Evolutionary conservation across 2,888 invertebrate genomes (phyloP).

Genomic region (Mythimna impura): DNA sequence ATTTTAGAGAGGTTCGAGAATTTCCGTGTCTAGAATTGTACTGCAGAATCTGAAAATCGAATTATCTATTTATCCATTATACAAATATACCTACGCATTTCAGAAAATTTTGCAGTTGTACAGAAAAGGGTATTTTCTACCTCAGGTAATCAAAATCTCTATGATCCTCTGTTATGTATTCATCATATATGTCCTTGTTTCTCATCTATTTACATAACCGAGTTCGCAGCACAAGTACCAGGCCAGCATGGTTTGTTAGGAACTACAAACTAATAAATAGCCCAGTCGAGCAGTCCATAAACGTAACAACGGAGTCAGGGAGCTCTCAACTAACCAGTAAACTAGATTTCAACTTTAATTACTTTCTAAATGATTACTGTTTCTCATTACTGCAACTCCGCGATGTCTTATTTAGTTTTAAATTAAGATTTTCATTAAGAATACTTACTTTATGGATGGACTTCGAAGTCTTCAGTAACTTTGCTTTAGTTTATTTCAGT

Average conservation of each 20-base stretch:
- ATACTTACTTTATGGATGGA: constrained; percentile 46
- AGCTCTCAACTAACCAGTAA: constrained; percentile 41
- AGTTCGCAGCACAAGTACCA: constrained; percentile 3
- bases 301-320: constrained; percentile 33
- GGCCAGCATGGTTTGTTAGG: constrained; percentile 1
- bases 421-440: constrained; percentile 63
- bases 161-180: not conserved
- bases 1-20: constrained; percentile 1
- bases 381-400: constrained; percentile 60
- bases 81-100: not conserved
- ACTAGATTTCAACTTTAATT: constrained; percentile 64
- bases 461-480: constrained; percentile 38
- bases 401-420: constrained; percentile 62
- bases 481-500: constrained; percentile 35
- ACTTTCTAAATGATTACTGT: constrained; percentile 64
- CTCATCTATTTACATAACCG: not conserved
- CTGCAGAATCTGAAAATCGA: not conserved
- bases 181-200: not conserved
- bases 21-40: constrained; percentile 2
- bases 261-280: constrained; percentile 31
- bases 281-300: constrained; percentile 31
- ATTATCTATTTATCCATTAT: not conserved
- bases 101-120: not conserved
- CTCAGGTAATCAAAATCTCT: not conserved
- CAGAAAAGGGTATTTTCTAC: not conserved